phyloP scores from a whole-genome alignment of 2,888 invertebrate species.

The Limnephilus marmoratus region DNA sequence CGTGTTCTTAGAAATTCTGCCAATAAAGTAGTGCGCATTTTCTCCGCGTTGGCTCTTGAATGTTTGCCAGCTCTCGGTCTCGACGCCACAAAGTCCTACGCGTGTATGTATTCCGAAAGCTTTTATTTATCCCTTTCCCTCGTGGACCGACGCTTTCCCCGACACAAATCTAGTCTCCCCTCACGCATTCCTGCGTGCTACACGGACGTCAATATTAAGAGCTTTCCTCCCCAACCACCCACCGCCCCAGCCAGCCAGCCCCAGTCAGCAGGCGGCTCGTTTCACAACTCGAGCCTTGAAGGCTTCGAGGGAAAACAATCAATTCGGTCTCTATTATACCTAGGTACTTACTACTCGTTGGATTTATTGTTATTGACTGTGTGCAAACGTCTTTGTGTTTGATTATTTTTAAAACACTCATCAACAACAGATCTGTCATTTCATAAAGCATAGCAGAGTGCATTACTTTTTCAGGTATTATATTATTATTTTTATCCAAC shows the following conservation, averaged over 20 bases:
- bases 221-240: conserved; percentile 64
- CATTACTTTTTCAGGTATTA: too few relatives aligned
- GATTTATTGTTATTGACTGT: conserved; percentile 57
- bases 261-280: conserved; percentile 38
- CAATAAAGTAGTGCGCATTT: neutral
- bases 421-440: conserved; percentile 2
- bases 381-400: neutral
- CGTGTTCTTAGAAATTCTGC: conserved; percentile 16
- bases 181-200: conserved; percentile 64
- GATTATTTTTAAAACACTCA: neutral
- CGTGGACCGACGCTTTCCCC: conserved; percentile 60
- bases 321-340: conserved; percentile 64
- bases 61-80: conserved; percentile 30
- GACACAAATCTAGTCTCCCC: conserved; percentile 64
- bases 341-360: conserved; percentile 55
- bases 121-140: conserved; percentile 65
- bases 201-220: conserved; percentile 65
- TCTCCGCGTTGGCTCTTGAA: neutral
- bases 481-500: too few relatives aligned
- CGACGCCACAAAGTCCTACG: conserved; percentile 28
- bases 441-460: neutral
- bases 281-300: conserved; percentile 67
- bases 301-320: conserved; percentile 63
- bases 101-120: conserved; percentile 54
- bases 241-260: conserved; percentile 59